A percentile compares a stretch with the other conserved stretches of the same genome.
phyloP scores from a whole-genome alignment of 92 coral and sea anemone species.

The Pocillopora meandrina region DNA sequence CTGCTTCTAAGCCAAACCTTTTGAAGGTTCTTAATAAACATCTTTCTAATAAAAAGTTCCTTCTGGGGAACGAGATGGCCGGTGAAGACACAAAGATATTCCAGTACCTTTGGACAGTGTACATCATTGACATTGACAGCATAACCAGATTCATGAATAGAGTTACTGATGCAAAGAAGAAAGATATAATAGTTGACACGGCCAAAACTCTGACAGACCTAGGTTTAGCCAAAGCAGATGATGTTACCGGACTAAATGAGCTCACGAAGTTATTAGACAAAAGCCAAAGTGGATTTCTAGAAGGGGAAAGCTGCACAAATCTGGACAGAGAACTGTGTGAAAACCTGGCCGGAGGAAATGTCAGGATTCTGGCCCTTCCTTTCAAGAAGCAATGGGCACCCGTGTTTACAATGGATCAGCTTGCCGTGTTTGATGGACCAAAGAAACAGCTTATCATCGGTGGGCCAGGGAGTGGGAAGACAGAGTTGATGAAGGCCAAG shows the following conservation, averaged over 20 bases:
- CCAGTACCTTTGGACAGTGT: slow-evolving; percentile 27
- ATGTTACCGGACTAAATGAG: slow-evolving; percentile 3
- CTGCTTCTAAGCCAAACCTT: background rate
- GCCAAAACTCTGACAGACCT: slow-evolving; percentile 28
- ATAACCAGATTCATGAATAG: slow-evolving; percentile 18
- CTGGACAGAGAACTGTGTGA: slow-evolving; percentile 13
- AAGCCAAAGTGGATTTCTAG: slow-evolving; percentile 16
- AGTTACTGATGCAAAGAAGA: slow-evolving; percentile 6
- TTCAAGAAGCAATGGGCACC: slow-evolving; percentile 20
- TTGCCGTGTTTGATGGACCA: slow-evolving; percentile 58
- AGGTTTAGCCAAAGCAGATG: slow-evolving; percentile 9
- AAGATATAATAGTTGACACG: background rate
- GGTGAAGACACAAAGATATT: slow-evolving; percentile 13
- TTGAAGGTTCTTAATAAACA: slow-evolving; percentile 8
- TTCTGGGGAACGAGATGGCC: background rate
- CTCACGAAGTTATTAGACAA: slow-evolving; percentile 8
- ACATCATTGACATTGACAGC: slow-evolving; percentile 21
- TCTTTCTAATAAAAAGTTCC: slow-evolving; percentile 3
- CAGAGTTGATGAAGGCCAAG: slow-evolving; percentile 55
- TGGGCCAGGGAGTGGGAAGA: slow-evolving; percentile 58
- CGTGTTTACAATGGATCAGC: slow-evolving; percentile 47
- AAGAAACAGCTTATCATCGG: slow-evolving; percentile 56
- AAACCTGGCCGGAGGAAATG: slow-evolving; percentile 5
- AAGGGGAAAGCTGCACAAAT: slow-evolving; percentile 14
- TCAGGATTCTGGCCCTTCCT: slow-evolving; percentile 19